Conservation (phyloP, 1,140 invertebrate species). For the Archivesica marissinica region DNA sequence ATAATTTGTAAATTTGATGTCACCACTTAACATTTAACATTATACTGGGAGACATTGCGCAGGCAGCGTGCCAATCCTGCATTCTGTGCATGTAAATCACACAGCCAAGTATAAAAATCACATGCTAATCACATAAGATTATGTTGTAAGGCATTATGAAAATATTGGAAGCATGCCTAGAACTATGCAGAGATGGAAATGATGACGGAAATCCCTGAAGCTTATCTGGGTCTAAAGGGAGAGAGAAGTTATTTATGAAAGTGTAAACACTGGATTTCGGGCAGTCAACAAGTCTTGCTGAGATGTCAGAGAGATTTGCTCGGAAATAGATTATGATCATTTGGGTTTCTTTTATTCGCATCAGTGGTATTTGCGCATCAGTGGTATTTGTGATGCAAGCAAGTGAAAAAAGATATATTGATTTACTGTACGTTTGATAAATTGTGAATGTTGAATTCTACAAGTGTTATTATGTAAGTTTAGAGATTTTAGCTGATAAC, state of each 20-base stretch:
- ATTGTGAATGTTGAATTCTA: too few relatives aligned
- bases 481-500: too few relatives aligned
- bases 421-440: too few relatives aligned
- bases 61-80: slow-evolving; percentile 16
- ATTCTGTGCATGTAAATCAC: slow-evolving; percentile 23
- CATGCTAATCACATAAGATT: slow-evolving; percentile 44
- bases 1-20: slow-evolving; percentile 23
- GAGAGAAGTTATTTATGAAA: slow-evolving; percentile 26
- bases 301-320: slow-evolving; percentile 34
- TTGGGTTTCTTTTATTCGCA: too few relatives aligned
- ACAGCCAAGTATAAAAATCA: slow-evolving; percentile 14
- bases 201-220: slow-evolving; percentile 3
- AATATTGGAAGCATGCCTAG: slow-evolving; percentile 32
- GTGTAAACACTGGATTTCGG: slow-evolving; percentile 22
- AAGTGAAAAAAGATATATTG: too few relatives aligned
- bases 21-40: slow-evolving; percentile 29
- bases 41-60: too few relatives aligned
- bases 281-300: slow-evolving; percentile 29
- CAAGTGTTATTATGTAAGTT: too few relatives aligned
- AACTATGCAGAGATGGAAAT: slow-evolving; percentile 22
- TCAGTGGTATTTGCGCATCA: too few relatives aligned
- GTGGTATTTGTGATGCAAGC: too few relatives aligned
- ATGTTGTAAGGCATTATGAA: slow-evolving; percentile 25
- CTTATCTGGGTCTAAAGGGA: neutral
- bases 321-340: slow-evolving; percentile 6